Base-by-base conservation (phyloP, 2,113 vertebrate genomes). In the Boleophthalmus pectinirostris region DNA sequence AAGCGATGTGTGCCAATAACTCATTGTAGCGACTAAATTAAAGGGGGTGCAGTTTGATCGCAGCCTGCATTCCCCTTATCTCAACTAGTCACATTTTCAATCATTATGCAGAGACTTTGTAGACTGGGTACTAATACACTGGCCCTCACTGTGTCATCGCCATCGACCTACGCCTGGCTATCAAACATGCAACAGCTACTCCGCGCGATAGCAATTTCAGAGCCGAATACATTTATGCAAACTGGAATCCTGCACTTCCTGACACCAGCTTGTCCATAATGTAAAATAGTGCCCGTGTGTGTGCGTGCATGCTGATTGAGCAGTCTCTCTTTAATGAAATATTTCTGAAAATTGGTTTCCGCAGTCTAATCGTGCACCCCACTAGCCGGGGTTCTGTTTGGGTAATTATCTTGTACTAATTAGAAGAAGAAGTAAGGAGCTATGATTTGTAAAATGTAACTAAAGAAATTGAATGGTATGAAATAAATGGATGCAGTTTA, bases 351-450 rank as follows among this genome's bases (percentile, higher is more conserved):
- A 90, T 85, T 87, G 86, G 87, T 89, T 93, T 91, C 79, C 74
- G 82, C 83, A 87, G 89, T 86, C 88, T 91, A 91, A 93, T 91
- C 87, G 89, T 80, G 76, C 82, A 78, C 83, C 79, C 75, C 75
- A 74, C 81, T 85, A 88, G 81, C 82, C 43, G 69, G 84, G 75
- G 85, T 88, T 84, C 89, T 92, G 86, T 93, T 91, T 94, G 88
- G 89, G 85, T 93, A 93, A 94, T 93, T 94, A 93, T 92, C 89
- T 89, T 81, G 77, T 82, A 84, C 86, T 93, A 94, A 93, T 92
- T 93, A 94, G 83, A 92, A 85, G 83, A 29, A 85, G 89, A 92
- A 82, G 80, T 89, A 90, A 94, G 91, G 87, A 93, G 90, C 90
- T 90, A 75, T 87, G 91, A 75, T 90, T 92, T 88, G 85, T 86